These are phyloP conservation scores for Orius insidiosus DNA, from an alignment of 1,140 invertebrate species.

Conservation along the genomic window DNA sequence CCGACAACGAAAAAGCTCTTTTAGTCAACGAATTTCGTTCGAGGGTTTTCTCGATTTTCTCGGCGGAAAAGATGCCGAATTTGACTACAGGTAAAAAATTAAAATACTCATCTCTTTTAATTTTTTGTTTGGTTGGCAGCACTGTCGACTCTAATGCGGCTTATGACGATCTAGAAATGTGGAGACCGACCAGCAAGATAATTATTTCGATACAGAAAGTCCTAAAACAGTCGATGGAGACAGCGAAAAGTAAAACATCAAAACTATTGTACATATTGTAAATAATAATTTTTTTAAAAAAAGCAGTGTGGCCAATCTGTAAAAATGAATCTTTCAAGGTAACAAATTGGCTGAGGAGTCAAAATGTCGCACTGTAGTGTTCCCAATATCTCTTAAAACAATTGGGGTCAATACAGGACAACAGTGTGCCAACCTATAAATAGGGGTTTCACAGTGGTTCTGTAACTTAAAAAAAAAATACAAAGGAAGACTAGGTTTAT, in stretches of 20 bases:
- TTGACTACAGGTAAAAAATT: constrained; percentile 51
- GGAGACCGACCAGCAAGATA: constrained; percentile 66
- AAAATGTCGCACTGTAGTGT: too few species aligned
- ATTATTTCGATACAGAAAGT: constrained; percentile 70
- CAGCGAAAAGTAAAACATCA: background rate
- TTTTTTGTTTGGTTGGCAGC: background rate
- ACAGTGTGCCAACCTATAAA: too few species aligned
- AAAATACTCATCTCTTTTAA: constrained; percentile 4
- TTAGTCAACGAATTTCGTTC: constrained; percentile 66
- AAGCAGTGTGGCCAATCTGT: background rate
- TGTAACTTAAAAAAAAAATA: too few species aligned
- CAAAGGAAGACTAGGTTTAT: background rate
- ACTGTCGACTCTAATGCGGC: constrained; percentile 47
- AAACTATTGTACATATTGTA: background rate
- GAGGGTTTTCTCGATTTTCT: constrained; percentile 79
- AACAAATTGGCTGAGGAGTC: too few species aligned
- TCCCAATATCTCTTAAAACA: too few species aligned
- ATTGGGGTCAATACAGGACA: too few species aligned
- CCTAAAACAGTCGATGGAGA: constrained; percentile 24
- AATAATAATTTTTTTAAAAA: background rate
- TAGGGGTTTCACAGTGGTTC: too few species aligned
- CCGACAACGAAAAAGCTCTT: constrained; percentile 29
- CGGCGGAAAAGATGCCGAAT: constrained; percentile 60
- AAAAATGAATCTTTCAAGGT: background rate
- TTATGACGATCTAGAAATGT: constrained; percentile 56